Conservation (phyloP, 2,113 vertebrate species). For the Perca flavescens region DNA sequence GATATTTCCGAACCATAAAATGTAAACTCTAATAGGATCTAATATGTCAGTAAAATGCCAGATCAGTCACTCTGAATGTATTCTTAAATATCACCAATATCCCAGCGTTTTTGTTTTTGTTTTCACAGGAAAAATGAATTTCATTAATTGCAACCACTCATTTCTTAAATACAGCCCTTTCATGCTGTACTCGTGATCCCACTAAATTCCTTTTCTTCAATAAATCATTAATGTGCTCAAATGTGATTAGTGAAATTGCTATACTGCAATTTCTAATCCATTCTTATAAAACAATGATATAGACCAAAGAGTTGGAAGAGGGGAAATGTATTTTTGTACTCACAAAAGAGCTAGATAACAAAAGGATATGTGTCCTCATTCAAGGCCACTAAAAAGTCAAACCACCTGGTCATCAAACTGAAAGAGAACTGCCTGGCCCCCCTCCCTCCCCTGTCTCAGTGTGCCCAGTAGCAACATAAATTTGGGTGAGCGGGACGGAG, state of each 20-base stretch:
- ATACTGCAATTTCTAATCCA: slow-evolving; percentile 39
- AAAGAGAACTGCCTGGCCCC: slow-evolving; percentile 47
- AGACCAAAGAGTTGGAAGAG: slow-evolving; percentile 35
- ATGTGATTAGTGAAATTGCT: slow-evolving; percentile 68
- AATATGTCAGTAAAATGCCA: slow-evolving; percentile 19
- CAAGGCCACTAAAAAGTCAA: slow-evolving; percentile 49
- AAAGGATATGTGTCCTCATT: slow-evolving; percentile 27
- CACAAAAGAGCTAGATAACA: slow-evolving; percentile 29
- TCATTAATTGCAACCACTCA: slow-evolving; percentile 46
- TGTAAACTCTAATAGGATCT: slow-evolving; percentile 44
- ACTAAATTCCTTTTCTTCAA: slow-evolving; percentile 55
- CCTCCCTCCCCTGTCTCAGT: not conserved
- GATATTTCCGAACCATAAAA: slow-evolving; percentile 43
- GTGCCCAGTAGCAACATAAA: slow-evolving; percentile 31
- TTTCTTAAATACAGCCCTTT: slow-evolving; percentile 37
- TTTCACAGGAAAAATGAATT: slow-evolving; percentile 47
- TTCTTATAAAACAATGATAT: slow-evolving; percentile 24
- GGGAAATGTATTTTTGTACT: slow-evolving; percentile 22
- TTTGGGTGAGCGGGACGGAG: slow-evolving; percentile 29
- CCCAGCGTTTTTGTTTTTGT: slow-evolving; percentile 42
- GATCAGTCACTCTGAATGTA: slow-evolving; percentile 31
- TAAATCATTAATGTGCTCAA: slow-evolving; percentile 56
- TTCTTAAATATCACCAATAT: slow-evolving; percentile 63
- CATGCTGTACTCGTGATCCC: slow-evolving; percentile 33
- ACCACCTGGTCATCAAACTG: slow-evolving; percentile 22